Percentiles rank a stretch among this genome's conserved stretches.
Evolutionary conservation across 2,797 vertebrate genomes (phyloP).

Genomic region (Neostethus bicornis): DNA sequence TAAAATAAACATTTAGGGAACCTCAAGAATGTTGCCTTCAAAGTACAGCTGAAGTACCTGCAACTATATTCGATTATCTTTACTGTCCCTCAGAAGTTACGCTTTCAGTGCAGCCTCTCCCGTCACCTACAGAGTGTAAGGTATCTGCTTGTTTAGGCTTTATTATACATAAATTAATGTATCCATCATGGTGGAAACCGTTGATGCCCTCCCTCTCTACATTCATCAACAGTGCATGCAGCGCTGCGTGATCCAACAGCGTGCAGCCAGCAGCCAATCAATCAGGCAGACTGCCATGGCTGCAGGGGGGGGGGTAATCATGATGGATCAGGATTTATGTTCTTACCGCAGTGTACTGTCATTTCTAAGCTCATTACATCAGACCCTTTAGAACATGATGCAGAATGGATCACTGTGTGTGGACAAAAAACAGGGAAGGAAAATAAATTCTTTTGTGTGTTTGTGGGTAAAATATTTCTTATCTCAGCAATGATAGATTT

Average conservation of each 20-base stretch:
- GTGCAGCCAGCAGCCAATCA: slow-evolving; percentile 52
- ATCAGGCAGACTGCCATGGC: slow-evolving; percentile 55
- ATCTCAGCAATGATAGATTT: too few species aligned
- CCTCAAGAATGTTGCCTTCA: too few species aligned
- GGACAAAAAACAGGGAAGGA: slow-evolving; percentile 4
- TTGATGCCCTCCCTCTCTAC: slow-evolving; percentile 49
- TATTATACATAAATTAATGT: slow-evolving; percentile 66
- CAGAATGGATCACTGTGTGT: slow-evolving; percentile 26
- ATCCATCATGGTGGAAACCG: slow-evolving; percentile 31
- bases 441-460: neutral
- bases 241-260: slow-evolving; percentile 55
- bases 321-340: slow-evolving; percentile 68
- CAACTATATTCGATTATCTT: neutral
- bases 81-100: neutral
- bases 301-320: slow-evolving; percentile 44
- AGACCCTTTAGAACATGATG: slow-evolving; percentile 46
- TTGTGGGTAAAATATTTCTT: too few species aligned
- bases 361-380: slow-evolving; percentile 54
- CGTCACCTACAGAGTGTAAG: neutral
- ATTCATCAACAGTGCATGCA: slow-evolving; percentile 51
- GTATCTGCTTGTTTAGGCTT: slow-evolving; percentile 41
- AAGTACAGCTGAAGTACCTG: too few species aligned
- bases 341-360: slow-evolving; percentile 60
- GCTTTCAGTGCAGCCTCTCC: neutral
- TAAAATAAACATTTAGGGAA: too few species aligned